Base-by-base conservation (phyloP, 2,113 vertebrate genomes). In the Myotis davidii region DNA sequence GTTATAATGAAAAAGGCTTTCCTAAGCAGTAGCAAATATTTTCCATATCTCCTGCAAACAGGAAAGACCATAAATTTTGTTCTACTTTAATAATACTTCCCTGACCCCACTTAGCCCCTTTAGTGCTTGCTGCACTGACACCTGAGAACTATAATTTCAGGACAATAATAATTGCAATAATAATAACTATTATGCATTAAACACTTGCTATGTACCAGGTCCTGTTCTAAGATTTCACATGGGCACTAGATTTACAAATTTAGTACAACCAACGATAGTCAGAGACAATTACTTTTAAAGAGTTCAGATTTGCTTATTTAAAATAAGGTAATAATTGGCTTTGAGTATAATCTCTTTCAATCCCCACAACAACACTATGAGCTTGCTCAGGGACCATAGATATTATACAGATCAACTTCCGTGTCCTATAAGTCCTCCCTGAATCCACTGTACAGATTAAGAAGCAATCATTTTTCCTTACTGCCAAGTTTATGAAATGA, bases 1-100 rank as follows among this genome's bases (percentile, higher is more conserved):
- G 25, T 64, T 52, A 64, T 23, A 91, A 82, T 52, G n/a, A 65
- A 91, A 84, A 65, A 29, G 1, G 0, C 18, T 82, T 67, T 78
- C 25, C 78, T 69, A 92, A 92, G 81, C 86, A 96, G 5, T 93
- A 48, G 9, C 48, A 93, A 93, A 76, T 70, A 84, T n/a, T 90
- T 95, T 87, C 50, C 25, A 65, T 50, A 91, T 32, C 85, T 89
- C 74, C 52, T 88, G 0, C 27, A 65, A 91, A 95, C 25, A 61
- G 21, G 29, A 61, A 93, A 88, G 29, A 73, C 6, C 34, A 27
- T 61, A 61, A 69, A 84, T 79, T 70, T 78, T 83, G 18, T 93
- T 91, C 84, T 48, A 54, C 39, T 21, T 64, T 79, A 81, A 37
- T 23, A 82, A 74, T 32, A 56, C 13, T 94, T 94, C 37, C 16